Percentiles rank a stretch among this genome's conserved stretches.
phyloP scores from a whole-genome alignment of 1,140 invertebrate genomes.

The Stenopsyche tienmushanensis region DNA sequence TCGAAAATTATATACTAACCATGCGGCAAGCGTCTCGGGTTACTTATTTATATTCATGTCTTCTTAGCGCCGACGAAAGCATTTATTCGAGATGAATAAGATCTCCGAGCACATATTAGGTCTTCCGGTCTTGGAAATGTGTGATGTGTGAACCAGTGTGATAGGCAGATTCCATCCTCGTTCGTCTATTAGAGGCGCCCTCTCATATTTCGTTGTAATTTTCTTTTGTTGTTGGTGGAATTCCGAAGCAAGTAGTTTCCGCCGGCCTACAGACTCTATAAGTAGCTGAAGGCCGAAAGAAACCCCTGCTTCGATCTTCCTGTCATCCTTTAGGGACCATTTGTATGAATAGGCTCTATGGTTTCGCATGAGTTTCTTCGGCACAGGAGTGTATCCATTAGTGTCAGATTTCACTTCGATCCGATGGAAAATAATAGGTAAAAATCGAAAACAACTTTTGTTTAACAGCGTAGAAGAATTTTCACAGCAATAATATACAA shows the following conservation, averaged over 20 bases:
- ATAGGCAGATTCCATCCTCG: too few relatives aligned
- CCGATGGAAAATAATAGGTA: too few relatives aligned
- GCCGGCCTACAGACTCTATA: constrained; percentile 80
- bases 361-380: neutral
- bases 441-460: too few relatives aligned
- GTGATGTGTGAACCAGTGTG: too few relatives aligned
- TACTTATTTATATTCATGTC: constrained; percentile 4
- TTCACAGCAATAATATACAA: too few relatives aligned
- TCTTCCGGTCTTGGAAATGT: too few relatives aligned
- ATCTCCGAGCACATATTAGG: too few relatives aligned
- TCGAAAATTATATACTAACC: neutral
- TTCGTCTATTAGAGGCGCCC: too few relatives aligned
- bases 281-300: constrained; percentile 89
- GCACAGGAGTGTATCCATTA: neutral
- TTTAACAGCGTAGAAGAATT: too few relatives aligned
- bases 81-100: neutral
- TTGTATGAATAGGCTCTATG: neutral
- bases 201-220: too few relatives aligned
- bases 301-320: constrained; percentile 67
- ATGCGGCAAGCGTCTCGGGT: neutral
- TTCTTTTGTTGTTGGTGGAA: neutral
- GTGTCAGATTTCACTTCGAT: neutral
- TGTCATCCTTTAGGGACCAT: neutral
- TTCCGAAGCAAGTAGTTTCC: constrained; percentile 79
- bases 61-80: neutral